Percentiles rank a stretch among this genome's conserved stretches.
Evolutionary conservation across 92 coral and sea anemone genomes (phyloP).

Genomic region (Actinostola sp.): DNA sequence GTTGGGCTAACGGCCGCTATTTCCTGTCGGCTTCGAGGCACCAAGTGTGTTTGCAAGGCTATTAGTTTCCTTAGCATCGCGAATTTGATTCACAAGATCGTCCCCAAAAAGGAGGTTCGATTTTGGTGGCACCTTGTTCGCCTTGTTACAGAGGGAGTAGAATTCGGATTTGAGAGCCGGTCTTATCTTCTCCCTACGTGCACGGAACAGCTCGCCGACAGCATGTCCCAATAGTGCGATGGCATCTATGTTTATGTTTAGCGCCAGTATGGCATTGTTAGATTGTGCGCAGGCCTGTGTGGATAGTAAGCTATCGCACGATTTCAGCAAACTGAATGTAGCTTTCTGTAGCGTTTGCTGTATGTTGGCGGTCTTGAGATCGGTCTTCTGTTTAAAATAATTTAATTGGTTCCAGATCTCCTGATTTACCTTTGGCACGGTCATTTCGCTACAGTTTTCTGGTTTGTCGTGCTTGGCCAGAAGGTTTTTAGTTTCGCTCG

Average conservation of each 20-base stretch:
- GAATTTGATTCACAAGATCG: conserved; percentile 26
- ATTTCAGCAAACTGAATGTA: conserved; percentile 34
- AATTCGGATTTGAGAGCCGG: conserved; percentile 19
- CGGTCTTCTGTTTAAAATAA: conserved; percentile 33
- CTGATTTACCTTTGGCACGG: conserved; percentile 35
- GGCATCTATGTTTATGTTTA: conserved; percentile 21
- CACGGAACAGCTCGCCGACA: neutral
- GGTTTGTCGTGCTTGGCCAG: conserved; percentile 48
- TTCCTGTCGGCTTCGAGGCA: too few relatives aligned
- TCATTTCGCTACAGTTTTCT: conserved; percentile 34
- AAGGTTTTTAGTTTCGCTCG: conserved; percentile 25
- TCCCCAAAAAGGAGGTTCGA: conserved; percentile 36
- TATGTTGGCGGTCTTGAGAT: conserved; percentile 28
- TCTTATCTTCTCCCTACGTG: conserved; percentile 9
- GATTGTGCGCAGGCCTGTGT: too few relatives aligned
- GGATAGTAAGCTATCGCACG: neutral
- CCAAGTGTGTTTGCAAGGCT: too few relatives aligned
- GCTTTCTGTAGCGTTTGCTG: conserved; percentile 51
- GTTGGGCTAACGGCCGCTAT: too few relatives aligned
- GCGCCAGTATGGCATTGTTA: conserved; percentile 11
- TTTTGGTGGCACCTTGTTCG: conserved; percentile 3
- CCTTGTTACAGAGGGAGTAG: conserved; percentile 18
- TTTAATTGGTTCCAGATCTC: conserved; percentile 42
- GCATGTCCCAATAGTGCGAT: conserved; percentile 29
- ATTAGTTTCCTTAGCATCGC: neutral